Base-by-base conservation (phyloP, 35 echinoderm and acorn worm genomes). In the Holothuria glaberrima region DNA sequence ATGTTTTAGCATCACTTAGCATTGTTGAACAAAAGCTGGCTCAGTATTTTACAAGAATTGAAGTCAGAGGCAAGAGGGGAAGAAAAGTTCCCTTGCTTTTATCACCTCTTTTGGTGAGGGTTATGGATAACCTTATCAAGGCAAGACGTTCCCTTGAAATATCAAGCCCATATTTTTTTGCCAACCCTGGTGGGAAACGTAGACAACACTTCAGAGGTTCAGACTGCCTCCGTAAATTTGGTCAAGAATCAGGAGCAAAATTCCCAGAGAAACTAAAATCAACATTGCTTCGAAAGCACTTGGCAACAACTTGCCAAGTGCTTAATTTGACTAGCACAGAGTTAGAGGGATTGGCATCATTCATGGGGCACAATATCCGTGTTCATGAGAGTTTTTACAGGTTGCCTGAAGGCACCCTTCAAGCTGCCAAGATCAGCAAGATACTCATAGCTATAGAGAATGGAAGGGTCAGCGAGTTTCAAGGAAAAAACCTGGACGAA, bases 281-380 rank as follows among this genome's bases (percentile, higher is more conserved):
- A 10, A 86, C 83, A 5, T 67, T 64, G 19, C 57, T 67, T 10
- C n/a, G 83, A 41, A 86, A 86, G 59, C 83, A 86, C 26, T 41
- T 86, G 33, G 83, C 83, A 41, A 86, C 83, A 21, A 32, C 57
- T 30, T 86, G 83, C 83, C 83, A 86, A 41, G 61, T 86, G 26
- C 41, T 86, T 12, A 86, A 86, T 58, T 41, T 86, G 28, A 32
- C 26, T 4, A 64, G 30, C 83, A 86, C 83, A 45, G 83, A 86
- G 22, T 24, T 86, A 31, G 83, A 86, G n/a, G 58, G 90, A 27
- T 30, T 97, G 17, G 91, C 94, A 50, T 34, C 54, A 44, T 97
- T 97, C 48, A 32, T 94, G 89, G 86, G 70, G 28, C 86, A 92
- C 59, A 71, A 88, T 28, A 92, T 72, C 34, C 31, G 66, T 38